Evolutionary conservation across 2,888 invertebrate genomes (phyloP).

Genomic region (Drosophila affinis): DNA sequence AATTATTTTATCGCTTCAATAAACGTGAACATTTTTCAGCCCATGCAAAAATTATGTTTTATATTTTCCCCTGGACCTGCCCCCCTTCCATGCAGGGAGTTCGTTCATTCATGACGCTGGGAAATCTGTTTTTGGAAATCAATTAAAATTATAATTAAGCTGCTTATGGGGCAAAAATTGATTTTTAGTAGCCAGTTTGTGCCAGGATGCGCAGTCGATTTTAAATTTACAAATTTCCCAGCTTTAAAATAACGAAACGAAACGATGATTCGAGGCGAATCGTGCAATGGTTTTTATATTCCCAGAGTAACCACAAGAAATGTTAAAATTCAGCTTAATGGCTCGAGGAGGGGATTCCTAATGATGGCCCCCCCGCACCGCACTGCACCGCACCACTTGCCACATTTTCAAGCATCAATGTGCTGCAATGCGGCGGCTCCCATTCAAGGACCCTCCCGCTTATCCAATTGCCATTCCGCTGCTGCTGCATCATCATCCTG

Average conservation of each 20-base stretch:
- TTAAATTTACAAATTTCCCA: conserved; percentile 8
- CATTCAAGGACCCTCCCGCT: conserved; percentile 9
- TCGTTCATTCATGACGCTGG: neutral
- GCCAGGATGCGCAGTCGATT: neutral
- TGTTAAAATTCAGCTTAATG: conserved; percentile 36
- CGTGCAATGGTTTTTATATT: conserved; percentile 7
- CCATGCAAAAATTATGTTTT: conserved; percentile 38
- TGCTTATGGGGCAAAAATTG: conserved; percentile 49
- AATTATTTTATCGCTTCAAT: conserved; percentile 49
- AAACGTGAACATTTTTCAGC: conserved; percentile 23
- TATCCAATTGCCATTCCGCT: conserved; percentile 48
- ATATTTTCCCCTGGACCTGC: conserved; percentile 19
- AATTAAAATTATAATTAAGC: conserved; percentile 67
- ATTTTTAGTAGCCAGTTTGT: conserved; percentile 46
- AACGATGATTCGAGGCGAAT: neutral
- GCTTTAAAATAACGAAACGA: neutral
- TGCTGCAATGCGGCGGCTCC: conserved; percentile 48
- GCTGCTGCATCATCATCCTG: conserved; percentile 38
- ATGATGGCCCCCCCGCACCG: conserved; percentile 13
- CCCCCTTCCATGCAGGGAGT: neutral
- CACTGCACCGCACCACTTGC: conserved; percentile 24
- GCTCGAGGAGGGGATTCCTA: conserved; percentile 15
- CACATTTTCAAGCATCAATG: conserved; percentile 49
- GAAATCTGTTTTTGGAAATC: conserved; percentile 59
- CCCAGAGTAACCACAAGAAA: conserved; percentile 29